Conservation (phyloP, 2,113 vertebrate species). For the Phoenicopterus ruber region DNA sequence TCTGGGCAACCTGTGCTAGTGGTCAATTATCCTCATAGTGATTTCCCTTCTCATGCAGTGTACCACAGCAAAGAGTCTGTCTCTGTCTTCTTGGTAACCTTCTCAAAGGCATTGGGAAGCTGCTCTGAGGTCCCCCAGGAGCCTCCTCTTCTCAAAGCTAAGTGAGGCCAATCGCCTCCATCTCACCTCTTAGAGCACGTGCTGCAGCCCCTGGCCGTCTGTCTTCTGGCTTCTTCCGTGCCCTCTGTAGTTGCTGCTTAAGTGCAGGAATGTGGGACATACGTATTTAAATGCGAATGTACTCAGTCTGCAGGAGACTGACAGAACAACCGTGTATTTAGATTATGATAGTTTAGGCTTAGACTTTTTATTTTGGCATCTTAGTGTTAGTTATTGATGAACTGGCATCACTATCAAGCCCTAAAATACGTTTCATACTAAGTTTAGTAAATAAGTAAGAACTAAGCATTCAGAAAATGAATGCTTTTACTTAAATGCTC, state of each 20-base stretch:
- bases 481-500: background rate
- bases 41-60: background rate
- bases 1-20: background rate
- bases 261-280: background rate
- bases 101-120: background rate
- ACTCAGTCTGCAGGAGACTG: background rate
- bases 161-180: background rate
- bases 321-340: background rate
- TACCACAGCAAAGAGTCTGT: background rate
- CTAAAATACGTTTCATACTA: background rate
- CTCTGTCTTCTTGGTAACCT: background rate
- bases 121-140: background rate
- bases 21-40: background rate
- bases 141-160: background rate
- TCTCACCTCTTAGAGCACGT: accelerated
- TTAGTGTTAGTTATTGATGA: background rate
- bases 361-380: background rate
- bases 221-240: background rate
- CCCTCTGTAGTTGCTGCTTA: background rate
- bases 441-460: background rate
- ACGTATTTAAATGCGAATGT: background rate
- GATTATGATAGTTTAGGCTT: background rate
- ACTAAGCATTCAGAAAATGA: constrained; percentile 10
- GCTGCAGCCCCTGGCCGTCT: background rate
- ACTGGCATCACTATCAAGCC: background rate